Conservation (phyloP, 1,140 invertebrate genomes). For the Drosophila pectinifera region DNA sequence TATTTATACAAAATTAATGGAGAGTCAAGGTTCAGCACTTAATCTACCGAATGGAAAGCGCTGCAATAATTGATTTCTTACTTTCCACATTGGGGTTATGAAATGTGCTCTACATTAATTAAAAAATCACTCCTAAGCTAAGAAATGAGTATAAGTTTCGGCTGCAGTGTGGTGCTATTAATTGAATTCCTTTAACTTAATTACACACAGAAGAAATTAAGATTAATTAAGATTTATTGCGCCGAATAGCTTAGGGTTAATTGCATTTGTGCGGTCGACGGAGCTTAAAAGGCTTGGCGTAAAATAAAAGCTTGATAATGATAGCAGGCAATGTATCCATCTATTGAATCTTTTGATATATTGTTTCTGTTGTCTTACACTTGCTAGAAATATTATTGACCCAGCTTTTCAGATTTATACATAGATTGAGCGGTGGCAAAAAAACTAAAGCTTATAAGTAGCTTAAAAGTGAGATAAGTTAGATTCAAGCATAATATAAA, state of each 20-base stretch:
- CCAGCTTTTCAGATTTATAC: constrained; percentile 13
- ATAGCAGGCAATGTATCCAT: constrained; percentile 8
- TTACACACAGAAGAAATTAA: constrained; percentile 46
- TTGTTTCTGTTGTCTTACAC: constrained; percentile 3
- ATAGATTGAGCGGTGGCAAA: background rate
- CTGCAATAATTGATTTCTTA: background rate
- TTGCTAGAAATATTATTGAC: constrained; percentile 2
- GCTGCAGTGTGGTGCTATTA: constrained; percentile 25
- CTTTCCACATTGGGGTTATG: background rate
- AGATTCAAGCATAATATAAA: constrained; percentile 6
- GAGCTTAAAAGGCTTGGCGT: constrained; percentile 37
- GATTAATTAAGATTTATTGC: constrained; percentile 49
- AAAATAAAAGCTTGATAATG: constrained; percentile 33
- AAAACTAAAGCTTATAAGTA: background rate
- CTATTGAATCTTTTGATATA: constrained; percentile 20
- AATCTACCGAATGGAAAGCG: background rate
- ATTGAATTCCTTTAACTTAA: constrained; percentile 52
- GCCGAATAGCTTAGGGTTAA: constrained; percentile 40
- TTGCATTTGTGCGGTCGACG: constrained; percentile 30
- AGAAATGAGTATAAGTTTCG: constrained; percentile 21
- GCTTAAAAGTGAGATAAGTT: constrained; percentile 1
- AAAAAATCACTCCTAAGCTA: constrained; percentile 34
- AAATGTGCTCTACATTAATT: constrained; percentile 16
- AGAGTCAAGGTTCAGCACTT: background rate
- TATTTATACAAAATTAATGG: background rate